Conservation (phyloP, 2,797 vertebrate species). For the Poecilia velifera region DNA sequence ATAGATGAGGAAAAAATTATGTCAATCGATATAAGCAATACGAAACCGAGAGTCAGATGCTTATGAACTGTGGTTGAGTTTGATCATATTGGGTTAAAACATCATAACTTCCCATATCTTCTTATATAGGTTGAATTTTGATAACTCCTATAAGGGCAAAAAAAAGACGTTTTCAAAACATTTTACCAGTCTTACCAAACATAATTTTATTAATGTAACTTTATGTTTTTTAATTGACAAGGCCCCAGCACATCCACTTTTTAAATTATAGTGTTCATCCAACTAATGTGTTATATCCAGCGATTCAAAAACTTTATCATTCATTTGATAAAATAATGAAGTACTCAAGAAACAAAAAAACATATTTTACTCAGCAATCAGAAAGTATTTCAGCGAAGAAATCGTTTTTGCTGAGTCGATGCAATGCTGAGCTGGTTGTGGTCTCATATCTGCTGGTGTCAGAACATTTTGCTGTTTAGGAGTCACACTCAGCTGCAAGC, state of each 20-base stretch:
- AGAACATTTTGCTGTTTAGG: not conserved
- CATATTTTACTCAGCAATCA: not conserved
- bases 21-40: not conserved
- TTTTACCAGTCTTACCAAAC: not conserved
- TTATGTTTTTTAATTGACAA: not conserved
- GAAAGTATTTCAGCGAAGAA: not conserved
- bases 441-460: conserved; percentile 31
- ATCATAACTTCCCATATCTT: not conserved
- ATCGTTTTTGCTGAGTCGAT: conserved; percentile 23
- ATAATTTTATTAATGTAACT: not conserved
- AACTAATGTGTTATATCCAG: not conserved
- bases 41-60: not conserved
- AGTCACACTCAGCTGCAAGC: conserved; percentile 5
- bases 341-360: not conserved
- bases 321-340: not conserved
- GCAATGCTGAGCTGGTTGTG: conserved; percentile 6
- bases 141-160: not conserved
- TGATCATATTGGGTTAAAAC: not conserved
- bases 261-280: not conserved
- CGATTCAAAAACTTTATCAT: not conserved
- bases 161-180: not conserved
- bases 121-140: not conserved
- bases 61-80: not conserved
- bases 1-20: not conserved
- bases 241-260: not conserved